Evolutionary conservation across 1,140 invertebrate genomes (phyloP), one percentile per base, ranked within the genome.

Genomic region (Drosophila tristis): DNA sequence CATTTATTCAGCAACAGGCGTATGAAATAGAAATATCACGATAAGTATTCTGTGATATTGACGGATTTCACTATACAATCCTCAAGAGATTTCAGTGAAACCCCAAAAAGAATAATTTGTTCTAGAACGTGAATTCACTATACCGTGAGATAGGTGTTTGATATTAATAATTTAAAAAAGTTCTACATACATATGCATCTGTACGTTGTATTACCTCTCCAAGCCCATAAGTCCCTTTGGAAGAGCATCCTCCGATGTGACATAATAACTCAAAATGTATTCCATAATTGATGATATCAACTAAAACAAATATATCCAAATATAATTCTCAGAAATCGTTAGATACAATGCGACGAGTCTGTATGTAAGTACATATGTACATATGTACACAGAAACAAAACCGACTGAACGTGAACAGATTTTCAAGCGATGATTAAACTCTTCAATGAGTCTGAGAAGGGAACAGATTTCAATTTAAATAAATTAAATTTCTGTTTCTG

Each of bases 391-490:
- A 51, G 20, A 49, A 13, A 23, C 20, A 48, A 13, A n/a, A 50
- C 4, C n/a, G 31, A 35, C 50, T 50, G 49, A 73, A 74, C 71
- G 59, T 57, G 70, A 56, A 74, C 45, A 56, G 59, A 74, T 57
- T 53, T 54, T 63, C 42, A 43, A 74, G 50, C 31, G 43, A 71
- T 64, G 59, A 74, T 74, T 74, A 74, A 74, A 74, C 59, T 56
- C 48, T 50, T 64, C 45, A 63, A 64, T 74, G 72, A 74, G 48
- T 74, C 70, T 64, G 51, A 57, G 31, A 29, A 44, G 23, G 51
- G 31, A 57, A 74, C 57, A 74, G 70, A 74, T 74, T 74, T 64
- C 71, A 64, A 74, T 74, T 74, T 74, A 74, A 74, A 74, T 74
- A 65, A 73, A 60, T 75, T 80, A 75, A 74, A 81, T 62, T 65